Percentiles rank a stretch among this genome's conserved stretches.
Conservation (phyloP, 23 tunicate species). For the Ciona savignyi region DNA sequence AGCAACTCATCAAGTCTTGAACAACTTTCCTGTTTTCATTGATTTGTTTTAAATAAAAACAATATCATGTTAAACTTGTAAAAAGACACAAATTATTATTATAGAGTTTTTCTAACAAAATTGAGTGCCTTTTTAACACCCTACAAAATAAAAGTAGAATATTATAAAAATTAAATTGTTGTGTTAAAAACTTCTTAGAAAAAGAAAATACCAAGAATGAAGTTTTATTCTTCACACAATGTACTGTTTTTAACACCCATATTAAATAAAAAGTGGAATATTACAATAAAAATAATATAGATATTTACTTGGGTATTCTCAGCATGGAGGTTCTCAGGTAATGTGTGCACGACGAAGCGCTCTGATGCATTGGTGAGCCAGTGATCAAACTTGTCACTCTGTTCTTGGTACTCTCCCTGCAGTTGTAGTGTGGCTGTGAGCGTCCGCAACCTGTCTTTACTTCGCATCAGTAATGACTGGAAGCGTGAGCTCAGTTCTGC, state of each 20-base stretch:
- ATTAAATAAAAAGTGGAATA: neutral
- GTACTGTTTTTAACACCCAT: neutral
- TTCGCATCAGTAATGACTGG: slow-evolving; percentile 46
- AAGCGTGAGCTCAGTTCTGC: slow-evolving; percentile 60
- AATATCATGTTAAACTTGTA: too few species aligned
- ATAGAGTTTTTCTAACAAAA: too few species aligned
- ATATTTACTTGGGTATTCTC: slow-evolving; percentile 53
- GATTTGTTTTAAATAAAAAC: too few species aligned
- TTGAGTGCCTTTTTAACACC: too few species aligned
- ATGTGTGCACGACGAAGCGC: slow-evolving; percentile 27
- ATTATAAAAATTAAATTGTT: too few species aligned
- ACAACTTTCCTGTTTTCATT: slow-evolving; percentile 53
- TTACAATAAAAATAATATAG: neutral
- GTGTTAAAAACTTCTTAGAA: too few species aligned
- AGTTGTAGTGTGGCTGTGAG: slow-evolving; percentile 32
- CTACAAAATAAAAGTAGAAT: too few species aligned
- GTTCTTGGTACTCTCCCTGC: slow-evolving; percentile 47
- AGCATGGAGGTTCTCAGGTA: slow-evolving; percentile 32
- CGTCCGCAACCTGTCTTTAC: slow-evolving; percentile 34
- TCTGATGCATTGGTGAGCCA: slow-evolving; percentile 61
- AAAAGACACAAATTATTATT: too few species aligned
- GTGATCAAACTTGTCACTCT: slow-evolving; percentile 43
- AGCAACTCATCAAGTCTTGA: slow-evolving; percentile 48
- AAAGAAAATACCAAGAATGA: too few species aligned
- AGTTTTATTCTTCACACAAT: too few species aligned